Conservation (phyloP, 1,140 invertebrate genomes). For the Scaptomyza pallida region DNA sequence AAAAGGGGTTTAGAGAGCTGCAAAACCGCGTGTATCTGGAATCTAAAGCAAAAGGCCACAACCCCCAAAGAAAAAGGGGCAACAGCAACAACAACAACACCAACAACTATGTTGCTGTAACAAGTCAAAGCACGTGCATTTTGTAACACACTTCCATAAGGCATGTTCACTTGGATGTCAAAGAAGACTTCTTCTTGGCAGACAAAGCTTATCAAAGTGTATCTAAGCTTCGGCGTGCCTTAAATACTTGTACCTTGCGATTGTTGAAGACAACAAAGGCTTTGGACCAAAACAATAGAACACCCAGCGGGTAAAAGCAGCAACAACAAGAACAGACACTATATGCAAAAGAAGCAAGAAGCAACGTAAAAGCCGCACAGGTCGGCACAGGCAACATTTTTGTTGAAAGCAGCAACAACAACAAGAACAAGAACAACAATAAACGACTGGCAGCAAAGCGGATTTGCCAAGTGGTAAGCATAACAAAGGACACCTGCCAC, state of each 20-base stretch:
- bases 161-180: background rate
- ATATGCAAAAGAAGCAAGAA: conserved; percentile 44
- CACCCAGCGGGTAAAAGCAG: conserved; percentile 37
- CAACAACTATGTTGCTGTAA: conserved; percentile 42
- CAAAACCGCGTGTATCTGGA: conserved; percentile 4
- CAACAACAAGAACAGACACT: conserved; percentile 38
- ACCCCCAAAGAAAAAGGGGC: conserved; percentile 23
- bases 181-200: no score
- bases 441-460: conserved; percentile 63
- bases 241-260: conserved; percentile 13
- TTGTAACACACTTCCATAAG: conserved; percentile 6
- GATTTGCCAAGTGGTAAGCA: conserved; percentile 80
- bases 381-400: conserved; percentile 60
- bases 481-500: conserved; percentile 80
- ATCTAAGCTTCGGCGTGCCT: background rate
- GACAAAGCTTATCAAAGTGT: background rate
- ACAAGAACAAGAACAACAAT: conserved; percentile 28
- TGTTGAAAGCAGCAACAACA: conserved; percentile 23
- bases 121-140: conserved; percentile 55
- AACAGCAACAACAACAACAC: conserved; percentile 19
- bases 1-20: background rate
- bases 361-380: conserved; percentile 47
- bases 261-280: conserved; percentile 69
- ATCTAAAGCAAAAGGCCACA: conserved; percentile 42
- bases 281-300: conserved; percentile 45